These are phyloP conservation scores for Zosterops hypoxanthus DNA, from an alignment of 2,113 vertebrate genomes.

Conservation along the genomic window DNA sequence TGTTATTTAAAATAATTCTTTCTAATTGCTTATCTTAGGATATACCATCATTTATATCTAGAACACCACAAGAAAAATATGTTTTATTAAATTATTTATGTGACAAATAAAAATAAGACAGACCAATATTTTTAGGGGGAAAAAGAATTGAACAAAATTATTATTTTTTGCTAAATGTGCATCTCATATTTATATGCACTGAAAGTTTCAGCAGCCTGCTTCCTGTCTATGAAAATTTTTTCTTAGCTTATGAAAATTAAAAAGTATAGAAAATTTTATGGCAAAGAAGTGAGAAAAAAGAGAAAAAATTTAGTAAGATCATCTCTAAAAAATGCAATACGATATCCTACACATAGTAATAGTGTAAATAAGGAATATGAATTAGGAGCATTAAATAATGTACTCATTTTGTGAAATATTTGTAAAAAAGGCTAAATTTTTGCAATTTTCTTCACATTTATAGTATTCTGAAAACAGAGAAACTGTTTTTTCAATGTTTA, in stretches of 20 bases:
- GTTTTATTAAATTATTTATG: neutral
- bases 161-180: neutral
- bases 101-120: neutral
- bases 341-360: neutral
- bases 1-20: neutral
- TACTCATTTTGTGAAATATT: neutral
- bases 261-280: neutral
- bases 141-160: neutral
- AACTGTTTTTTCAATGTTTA: neutral
- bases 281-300: neutral
- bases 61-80: neutral
- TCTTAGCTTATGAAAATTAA: neutral
- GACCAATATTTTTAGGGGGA: rapidly evolving
- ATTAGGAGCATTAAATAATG: neutral
- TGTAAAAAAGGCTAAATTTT: neutral
- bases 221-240: neutral
- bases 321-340: neutral
- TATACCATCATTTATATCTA: neutral
- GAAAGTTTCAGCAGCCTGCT: neutral
- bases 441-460: neutral
- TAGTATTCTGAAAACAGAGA: neutral
- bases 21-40: neutral
- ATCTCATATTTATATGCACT: neutral
- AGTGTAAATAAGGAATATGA: neutral
- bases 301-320: neutral